Evolutionary conservation across 2,113 vertebrate genomes (phyloP).

Genomic region (Xiphophorus couchianus): DNA sequence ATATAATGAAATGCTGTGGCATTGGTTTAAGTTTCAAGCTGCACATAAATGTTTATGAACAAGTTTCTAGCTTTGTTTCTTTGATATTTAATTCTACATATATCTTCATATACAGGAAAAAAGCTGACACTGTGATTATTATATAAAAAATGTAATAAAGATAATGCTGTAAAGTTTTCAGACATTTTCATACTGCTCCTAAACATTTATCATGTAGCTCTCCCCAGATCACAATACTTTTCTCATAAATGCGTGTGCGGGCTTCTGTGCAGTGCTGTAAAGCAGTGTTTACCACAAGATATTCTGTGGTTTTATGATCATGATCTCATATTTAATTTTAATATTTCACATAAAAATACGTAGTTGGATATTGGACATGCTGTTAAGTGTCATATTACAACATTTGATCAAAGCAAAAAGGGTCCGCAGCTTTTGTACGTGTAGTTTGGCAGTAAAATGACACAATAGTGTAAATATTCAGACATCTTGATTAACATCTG

Average conservation of each 20-base stretch:
- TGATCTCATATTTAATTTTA: constrained; percentile 6
- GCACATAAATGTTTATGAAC: too few species aligned
- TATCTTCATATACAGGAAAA: too few species aligned
- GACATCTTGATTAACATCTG: background rate
- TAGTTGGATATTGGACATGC: background rate
- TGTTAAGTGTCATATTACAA: background rate
- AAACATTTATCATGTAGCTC: too few species aligned
- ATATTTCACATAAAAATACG: background rate
- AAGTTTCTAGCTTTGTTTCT: too few species aligned
- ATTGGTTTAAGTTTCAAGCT: too few species aligned
- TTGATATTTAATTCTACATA: too few species aligned
- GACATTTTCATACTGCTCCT: too few species aligned
- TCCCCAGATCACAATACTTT: too few species aligned
- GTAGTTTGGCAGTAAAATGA: background rate
- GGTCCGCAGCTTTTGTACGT: background rate
- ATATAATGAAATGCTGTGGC: too few species aligned
- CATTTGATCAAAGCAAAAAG: background rate
- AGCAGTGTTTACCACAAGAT: background rate
- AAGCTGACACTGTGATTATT: too few species aligned
- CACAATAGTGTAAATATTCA: background rate
- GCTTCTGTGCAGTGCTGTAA: background rate
- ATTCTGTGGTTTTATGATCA: constrained; percentile 1
- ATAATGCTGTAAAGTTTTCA: too few species aligned
- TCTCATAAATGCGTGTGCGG: background rate
- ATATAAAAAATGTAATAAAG: too few species aligned